A percentile compares a stretch with the other conserved stretches of the same genome.
Conservation (phyloP, 1,140 invertebrate genomes). For the Platorchestia sp. region DNA sequence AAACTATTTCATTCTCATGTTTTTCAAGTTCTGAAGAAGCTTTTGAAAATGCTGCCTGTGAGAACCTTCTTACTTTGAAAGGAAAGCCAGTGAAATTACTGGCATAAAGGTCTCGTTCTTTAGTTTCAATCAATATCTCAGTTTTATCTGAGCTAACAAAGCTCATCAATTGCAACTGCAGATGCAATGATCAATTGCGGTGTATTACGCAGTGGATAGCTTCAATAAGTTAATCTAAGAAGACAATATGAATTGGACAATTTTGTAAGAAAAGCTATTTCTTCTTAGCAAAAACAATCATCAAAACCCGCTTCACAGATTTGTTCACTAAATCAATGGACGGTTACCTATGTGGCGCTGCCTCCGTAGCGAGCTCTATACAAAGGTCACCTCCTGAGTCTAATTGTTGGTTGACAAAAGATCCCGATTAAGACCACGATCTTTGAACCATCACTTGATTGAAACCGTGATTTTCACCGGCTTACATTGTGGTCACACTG, state of each 20-base stretch:
- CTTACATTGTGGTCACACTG: slow-evolving; percentile 26
- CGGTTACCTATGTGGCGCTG: background rate
- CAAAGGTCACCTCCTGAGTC: slow-evolving; percentile 16
- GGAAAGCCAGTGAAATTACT: too few species aligned
- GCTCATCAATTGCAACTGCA: too few species aligned
- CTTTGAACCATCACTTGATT: slow-evolving; percentile 32
- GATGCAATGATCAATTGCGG: too few species aligned
- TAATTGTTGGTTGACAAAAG: slow-evolving; percentile 1
- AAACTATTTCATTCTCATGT: too few species aligned
- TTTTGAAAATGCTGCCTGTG: too few species aligned
- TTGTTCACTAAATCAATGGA: background rate
- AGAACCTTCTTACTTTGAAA: too few species aligned
- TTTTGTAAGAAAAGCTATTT: background rate
- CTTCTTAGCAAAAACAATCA: background rate
- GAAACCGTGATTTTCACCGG: background rate
- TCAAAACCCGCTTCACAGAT: background rate
- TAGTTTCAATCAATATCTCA: too few species aligned
- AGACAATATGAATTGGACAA: background rate
- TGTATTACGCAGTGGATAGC: too few species aligned
- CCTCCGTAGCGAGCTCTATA: background rate
- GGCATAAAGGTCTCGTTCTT: too few species aligned
- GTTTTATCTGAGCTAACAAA: too few species aligned
- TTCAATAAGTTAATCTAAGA: background rate
- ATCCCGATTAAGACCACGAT: slow-evolving; percentile 17
- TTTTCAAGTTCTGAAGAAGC: too few species aligned